Conservation (phyloP, 2,888 invertebrate species). For the Blomia tropicalis region DNA sequence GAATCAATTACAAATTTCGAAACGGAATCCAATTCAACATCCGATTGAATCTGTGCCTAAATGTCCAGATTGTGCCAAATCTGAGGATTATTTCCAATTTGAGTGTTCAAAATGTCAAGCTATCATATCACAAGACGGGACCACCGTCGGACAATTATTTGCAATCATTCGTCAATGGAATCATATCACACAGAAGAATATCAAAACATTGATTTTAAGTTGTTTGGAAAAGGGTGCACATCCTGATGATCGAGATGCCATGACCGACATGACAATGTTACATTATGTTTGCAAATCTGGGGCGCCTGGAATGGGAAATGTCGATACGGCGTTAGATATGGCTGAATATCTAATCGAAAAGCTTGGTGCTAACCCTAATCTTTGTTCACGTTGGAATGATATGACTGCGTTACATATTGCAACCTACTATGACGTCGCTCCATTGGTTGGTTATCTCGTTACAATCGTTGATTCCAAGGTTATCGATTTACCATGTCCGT, state of each 20-base stretch:
- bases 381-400: conserved; percentile 40
- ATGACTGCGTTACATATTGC: conserved; percentile 42
- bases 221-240: conserved; percentile 38
- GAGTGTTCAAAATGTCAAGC: conserved; percentile 37
- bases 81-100: conserved; percentile 39
- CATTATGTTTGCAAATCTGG: conserved; percentile 42
- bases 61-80: conserved; percentile 37
- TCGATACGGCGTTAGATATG: conserved; percentile 31
- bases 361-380: conserved; percentile 37
- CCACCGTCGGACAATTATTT: conserved; percentile 39
- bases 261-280: conserved; percentile 41
- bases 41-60: conserved; percentile 39
- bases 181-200: conserved; percentile 39
- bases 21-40: conserved; percentile 36
- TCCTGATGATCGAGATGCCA: conserved; percentile 40
- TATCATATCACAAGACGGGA: conserved; percentile 33
- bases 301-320: conserved; percentile 37
- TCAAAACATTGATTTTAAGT: conserved; percentile 38
- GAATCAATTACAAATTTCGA: not conserved
- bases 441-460: conserved; percentile 28
- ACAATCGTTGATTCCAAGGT: conserved; percentile 25
- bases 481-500: conserved; percentile 38
- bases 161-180: conserved; percentile 42
- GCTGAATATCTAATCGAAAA: conserved; percentile 32
- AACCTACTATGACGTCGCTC: conserved; percentile 40